These are phyloP conservation scores for Pterois miles DNA, from an alignment of 2,797 vertebrate species.

Conservation along the genomic window DNA sequence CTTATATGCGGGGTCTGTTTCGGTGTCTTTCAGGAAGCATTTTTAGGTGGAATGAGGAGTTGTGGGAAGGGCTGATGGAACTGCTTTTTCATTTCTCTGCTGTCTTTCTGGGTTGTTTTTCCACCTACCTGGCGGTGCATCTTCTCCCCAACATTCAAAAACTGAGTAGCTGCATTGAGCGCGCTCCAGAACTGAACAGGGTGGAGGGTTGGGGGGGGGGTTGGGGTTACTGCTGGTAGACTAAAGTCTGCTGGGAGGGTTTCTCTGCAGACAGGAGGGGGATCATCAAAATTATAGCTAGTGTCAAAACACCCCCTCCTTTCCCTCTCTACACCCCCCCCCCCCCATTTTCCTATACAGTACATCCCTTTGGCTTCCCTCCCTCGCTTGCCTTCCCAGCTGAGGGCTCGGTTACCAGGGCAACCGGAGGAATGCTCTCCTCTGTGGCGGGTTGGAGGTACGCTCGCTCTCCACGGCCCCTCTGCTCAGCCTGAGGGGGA, in stretches of 20 bases:
- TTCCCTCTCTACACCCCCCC: not conserved
- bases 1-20: too few relatives aligned
- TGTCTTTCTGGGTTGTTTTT: too few relatives aligned
- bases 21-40: too few relatives aligned
- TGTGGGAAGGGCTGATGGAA: too few relatives aligned
- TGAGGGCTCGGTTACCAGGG: constrained; percentile 73
- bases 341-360: constrained; percentile 28
- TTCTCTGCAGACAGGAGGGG: constrained; percentile 19
- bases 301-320: constrained; percentile 1
- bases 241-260: constrained; percentile 9
- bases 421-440: constrained; percentile 69
- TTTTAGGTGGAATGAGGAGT: too few relatives aligned
- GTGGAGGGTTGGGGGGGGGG: not conserved
- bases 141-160: not conserved
- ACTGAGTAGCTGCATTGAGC: too few relatives aligned
- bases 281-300: constrained; percentile 34
- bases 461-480: constrained; percentile 21
- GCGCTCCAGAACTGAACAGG: not conserved
- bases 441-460: constrained; percentile 51
- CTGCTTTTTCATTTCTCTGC: too few relatives aligned
- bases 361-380: constrained; percentile 41
- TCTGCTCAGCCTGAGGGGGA: too few relatives aligned
- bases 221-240: not conserved
- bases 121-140: not conserved
- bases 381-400: constrained; percentile 40